Percentiles rank a stretch among this genome's conserved stretches.
Evolutionary conservation across 2,113 vertebrate genomes (phyloP).

Genomic region (Danio rerio): GRCz12tu NC_133182.1:76680001-76680500

Average conservation of each 20-base stretch:
- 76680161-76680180: constrained; percentile 72
- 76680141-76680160: constrained; percentile 69
- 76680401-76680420: no score
- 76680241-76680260: not conserved
- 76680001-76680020: constrained; percentile 47
- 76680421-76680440: no score
- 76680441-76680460: no score
- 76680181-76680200: constrained; percentile 73
- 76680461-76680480: no score
- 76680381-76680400: no score
- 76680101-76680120: constrained; percentile 74
- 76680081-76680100: constrained; percentile 73
- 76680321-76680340: no score
- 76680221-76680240: constrained; percentile 60
- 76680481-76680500: no score
- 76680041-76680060: constrained; percentile 73
- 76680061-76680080: constrained; percentile 84
- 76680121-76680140: constrained; percentile 66
- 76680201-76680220: constrained; percentile 44
- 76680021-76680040: constrained; percentile 67
- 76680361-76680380: no score
- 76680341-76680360: no score
- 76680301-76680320: no score
- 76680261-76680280: no score
- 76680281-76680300: no score